Conservation (phyloP, 2,888 invertebrate genomes). For the Malthinus seriepunctatus region DNA sequence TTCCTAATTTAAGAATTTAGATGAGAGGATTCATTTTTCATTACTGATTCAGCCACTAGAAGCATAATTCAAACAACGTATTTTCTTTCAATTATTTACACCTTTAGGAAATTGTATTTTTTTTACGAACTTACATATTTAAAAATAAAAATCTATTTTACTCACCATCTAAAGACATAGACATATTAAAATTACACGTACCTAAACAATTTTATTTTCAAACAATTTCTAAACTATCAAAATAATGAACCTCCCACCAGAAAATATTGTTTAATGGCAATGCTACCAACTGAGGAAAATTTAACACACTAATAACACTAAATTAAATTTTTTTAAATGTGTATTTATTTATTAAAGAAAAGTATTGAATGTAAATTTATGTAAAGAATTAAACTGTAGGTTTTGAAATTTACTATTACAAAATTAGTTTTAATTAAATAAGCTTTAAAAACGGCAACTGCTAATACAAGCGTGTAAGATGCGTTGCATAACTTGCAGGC, state of each 20-base stretch:
- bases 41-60: background rate
- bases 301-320: background rate
- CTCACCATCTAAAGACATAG: slow-evolving; percentile 3
- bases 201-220: slow-evolving; percentile 2
- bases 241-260: slow-evolving; percentile 3
- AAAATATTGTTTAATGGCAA: slow-evolving; percentile 2
- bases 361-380: no score
- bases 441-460: no score
- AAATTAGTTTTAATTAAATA: no score
- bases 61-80: slow-evolving; percentile 3
- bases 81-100: background rate
- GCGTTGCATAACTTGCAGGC: no score
- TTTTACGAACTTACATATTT: background rate
- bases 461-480: no score
- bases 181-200: background rate
- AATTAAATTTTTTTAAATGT: no score
- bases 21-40: background rate
- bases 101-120: background rate
- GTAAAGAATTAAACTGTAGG: no score
- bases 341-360: no score
- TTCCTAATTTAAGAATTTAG: no score
- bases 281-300: background rate
- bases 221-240: slow-evolving; percentile 5
- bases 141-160: background rate
- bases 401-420: no score